A percentile compares a stretch with the other conserved stretches of the same genome.
phyloP scores from a whole-genome alignment of 1,140 invertebrate genomes.

The Bombus huntii region DNA sequence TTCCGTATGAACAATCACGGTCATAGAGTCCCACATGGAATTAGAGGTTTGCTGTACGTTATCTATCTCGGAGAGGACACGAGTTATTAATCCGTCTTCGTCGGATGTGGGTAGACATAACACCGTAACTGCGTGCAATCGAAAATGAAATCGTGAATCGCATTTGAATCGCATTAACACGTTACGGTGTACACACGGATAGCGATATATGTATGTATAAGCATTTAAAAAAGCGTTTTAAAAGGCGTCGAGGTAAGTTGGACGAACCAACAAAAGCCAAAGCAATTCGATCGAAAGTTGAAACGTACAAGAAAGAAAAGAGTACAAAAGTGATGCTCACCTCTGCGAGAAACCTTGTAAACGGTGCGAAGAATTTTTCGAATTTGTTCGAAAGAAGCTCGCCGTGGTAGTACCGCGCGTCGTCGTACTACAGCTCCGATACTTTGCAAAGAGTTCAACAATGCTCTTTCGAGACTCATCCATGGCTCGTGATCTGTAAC shows the following conservation, averaged over 20 bases:
- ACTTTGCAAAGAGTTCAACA: slow-evolving; percentile 74
- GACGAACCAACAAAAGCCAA: neutral
- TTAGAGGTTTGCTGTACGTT: slow-evolving; percentile 68
- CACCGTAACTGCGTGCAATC: slow-evolving; percentile 59
- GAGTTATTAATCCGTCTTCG: slow-evolving; percentile 74
- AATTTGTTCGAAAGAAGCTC: slow-evolving; percentile 71
- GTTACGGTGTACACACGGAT: too few relatives aligned
- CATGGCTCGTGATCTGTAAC: slow-evolving; percentile 80
- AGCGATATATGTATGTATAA: too few relatives aligned
- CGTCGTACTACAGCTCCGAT: slow-evolving; percentile 80
- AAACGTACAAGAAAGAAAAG: neutral
- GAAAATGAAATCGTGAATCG: too few relatives aligned
- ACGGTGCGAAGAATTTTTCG: slow-evolving; percentile 72
- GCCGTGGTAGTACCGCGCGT: slow-evolving; percentile 75
- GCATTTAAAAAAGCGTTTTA: too few relatives aligned
- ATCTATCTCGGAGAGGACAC: slow-evolving; percentile 76
- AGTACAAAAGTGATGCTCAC: slow-evolving; percentile 56
- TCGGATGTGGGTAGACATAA: slow-evolving; percentile 77
- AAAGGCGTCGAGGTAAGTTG: too few relatives aligned
- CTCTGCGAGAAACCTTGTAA: slow-evolving; percentile 77
- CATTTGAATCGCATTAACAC: too few relatives aligned
- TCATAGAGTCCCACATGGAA: slow-evolving; percentile 69
- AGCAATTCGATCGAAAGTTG: neutral
- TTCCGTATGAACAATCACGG: slow-evolving; percentile 76
- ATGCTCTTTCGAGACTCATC: slow-evolving; percentile 74